These are phyloP conservation scores for Cheilinus undulatus DNA, from an alignment of 2,113 vertebrate genomes.

Conservation along the genomic window DNA sequence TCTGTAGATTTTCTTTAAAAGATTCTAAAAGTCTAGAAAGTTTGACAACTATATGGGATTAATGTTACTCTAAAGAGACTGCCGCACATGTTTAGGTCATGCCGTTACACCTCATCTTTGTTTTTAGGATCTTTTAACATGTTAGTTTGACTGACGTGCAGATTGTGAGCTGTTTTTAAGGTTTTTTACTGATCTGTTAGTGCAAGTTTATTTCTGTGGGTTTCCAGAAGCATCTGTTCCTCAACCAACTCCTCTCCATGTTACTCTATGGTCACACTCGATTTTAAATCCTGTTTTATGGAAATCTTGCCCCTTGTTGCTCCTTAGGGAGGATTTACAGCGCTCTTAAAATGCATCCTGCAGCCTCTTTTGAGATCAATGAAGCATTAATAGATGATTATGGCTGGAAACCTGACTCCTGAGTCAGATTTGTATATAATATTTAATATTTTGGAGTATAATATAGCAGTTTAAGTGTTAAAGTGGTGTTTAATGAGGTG, in stretches of 20 bases:
- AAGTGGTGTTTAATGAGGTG: constrained; percentile 19
- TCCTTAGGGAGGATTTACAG: background rate
- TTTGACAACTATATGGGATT: no score
- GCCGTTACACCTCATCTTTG: constrained; percentile 12
- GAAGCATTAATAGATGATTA: background rate
- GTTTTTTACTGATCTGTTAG: constrained; percentile 41
- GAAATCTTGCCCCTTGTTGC: background rate
- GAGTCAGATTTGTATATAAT: constrained; percentile 37
- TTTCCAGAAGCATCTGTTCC: constrained; percentile 13
- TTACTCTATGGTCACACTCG: background rate
- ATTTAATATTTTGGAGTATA: constrained; percentile 1
- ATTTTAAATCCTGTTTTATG: background rate
- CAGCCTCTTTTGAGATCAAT: background rate
- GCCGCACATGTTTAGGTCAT: constrained; percentile 5
- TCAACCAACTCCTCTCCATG: background rate
- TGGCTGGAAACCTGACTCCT: background rate
- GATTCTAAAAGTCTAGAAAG: no score
- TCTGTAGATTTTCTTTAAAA: no score
- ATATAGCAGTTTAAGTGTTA: constrained; percentile 1
- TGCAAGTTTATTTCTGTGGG: constrained; percentile 26
- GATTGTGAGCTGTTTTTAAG: constrained; percentile 21
- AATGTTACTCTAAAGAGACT: constrained; percentile 12
- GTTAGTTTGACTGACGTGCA: constrained; percentile 18
- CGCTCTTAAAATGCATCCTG: background rate
- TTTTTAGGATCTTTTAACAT: constrained; percentile 20